phyloP scores from a whole-genome alignment of 2,888 invertebrate genomes.

The Euspilapteryx auroguttella region DNA sequence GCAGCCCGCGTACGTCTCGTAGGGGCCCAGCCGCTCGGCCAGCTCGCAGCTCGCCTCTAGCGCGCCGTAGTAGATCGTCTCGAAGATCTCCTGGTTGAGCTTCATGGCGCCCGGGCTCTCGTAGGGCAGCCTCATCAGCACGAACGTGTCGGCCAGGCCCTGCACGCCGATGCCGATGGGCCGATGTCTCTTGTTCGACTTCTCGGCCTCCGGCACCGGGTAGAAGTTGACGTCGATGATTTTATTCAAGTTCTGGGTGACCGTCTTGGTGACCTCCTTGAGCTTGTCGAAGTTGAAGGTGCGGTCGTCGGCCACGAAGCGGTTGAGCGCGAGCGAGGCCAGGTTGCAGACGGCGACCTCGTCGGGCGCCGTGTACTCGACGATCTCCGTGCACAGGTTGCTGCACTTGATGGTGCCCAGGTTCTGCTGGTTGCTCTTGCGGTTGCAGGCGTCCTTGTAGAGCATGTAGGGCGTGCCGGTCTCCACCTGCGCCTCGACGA shows the following conservation, averaged over 20 bases:
- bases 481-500: conserved; percentile 94
- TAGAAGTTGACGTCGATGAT: conserved; percentile 97
- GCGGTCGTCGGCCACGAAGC: conserved; percentile 81
- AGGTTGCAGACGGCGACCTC: conserved; percentile 98
- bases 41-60: conserved; percentile 95
- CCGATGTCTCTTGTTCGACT: conserved; percentile 84
- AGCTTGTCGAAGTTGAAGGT: conserved; percentile 87
- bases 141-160: conserved; percentile 95
- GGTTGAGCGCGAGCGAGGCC: conserved; percentile 95
- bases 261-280: conserved; percentile 83
- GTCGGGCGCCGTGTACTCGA: conserved; percentile 89
- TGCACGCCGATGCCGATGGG: conserved; percentile 95
- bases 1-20: conserved; percentile 88
- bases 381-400: conserved; percentile 97
- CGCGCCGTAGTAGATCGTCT: conserved; percentile 97
- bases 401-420: conserved; percentile 98
- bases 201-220: conserved; percentile 85
- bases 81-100: conserved; percentile 95
- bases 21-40: conserved; percentile 81
- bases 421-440: conserved; percentile 97
- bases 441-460: conserved; percentile 94
- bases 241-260: conserved; percentile 91
- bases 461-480: conserved; percentile 98
- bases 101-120: conserved; percentile 84
- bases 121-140: conserved; percentile 90